These are phyloP conservation scores for Drosophila mojavensis DNA, from an alignment of 1,140 invertebrate species.

Conservation along the genomic window DNA sequence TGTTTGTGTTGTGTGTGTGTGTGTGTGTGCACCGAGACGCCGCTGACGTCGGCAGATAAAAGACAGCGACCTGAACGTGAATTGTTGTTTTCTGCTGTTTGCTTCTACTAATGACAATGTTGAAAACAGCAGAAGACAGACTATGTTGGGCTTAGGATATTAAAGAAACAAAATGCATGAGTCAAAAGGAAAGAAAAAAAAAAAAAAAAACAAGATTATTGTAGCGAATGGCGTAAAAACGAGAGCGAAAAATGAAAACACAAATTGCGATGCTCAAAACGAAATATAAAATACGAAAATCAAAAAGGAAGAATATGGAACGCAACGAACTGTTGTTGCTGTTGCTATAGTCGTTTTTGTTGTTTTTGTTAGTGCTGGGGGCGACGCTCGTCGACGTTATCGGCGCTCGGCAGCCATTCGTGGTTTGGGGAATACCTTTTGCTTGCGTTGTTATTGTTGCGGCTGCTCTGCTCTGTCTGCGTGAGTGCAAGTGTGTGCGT, in stretches of 20 bases:
- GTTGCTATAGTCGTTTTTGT: background rate
- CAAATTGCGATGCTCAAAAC: slow-evolving; percentile 58
- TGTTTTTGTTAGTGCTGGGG: slow-evolving; percentile 31
- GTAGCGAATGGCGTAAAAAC: slow-evolving; percentile 53
- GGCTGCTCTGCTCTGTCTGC: slow-evolving; percentile 25
- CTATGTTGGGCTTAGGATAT: background rate
- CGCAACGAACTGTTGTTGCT: slow-evolving; percentile 26
- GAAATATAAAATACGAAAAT: slow-evolving; percentile 47
- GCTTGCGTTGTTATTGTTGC: slow-evolving; percentile 40
- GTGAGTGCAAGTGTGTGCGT: slow-evolving; percentile 21
- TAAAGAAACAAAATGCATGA: slow-evolving; percentile 34
- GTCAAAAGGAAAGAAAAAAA: slow-evolving; percentile 59
- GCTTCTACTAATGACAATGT: slow-evolving; percentile 42
- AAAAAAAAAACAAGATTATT: slow-evolving; percentile 28
- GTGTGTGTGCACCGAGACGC: slow-evolving; percentile 38
- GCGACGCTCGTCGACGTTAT: slow-evolving; percentile 31
- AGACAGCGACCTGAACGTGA: slow-evolving; percentile 36
- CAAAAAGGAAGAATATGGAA: slow-evolving; percentile 74
- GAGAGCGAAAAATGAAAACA: slow-evolving; percentile 79
- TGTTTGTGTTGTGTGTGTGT: slow-evolving; percentile 5
- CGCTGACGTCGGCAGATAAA: slow-evolving; percentile 62
- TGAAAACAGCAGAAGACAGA: slow-evolving; percentile 43
- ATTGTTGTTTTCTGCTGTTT: slow-evolving; percentile 8
- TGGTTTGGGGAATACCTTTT: slow-evolving; percentile 80
- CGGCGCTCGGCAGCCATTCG: slow-evolving; percentile 43